Evolutionary conservation across 2,888 invertebrate species (phyloP), one percentile per base, ranked within the genome.

Genomic region (Allacma fusca): DNA sequence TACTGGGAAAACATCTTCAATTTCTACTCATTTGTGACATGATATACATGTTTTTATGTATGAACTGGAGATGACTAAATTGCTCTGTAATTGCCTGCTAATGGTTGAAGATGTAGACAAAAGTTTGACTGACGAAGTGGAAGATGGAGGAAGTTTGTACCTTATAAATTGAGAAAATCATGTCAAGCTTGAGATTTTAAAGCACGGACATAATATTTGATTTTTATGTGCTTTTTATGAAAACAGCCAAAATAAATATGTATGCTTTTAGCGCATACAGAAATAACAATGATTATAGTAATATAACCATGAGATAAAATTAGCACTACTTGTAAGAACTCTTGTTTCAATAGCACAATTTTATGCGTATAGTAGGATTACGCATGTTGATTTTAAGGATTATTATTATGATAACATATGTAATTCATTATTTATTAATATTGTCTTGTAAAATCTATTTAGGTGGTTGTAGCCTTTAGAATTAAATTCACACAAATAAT

Each of bases 161-260:
- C 50, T 50, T 50, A 50, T 19, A 50, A 50, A 50, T 50, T 50
- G 50, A 50, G 50, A 50, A 50, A 50, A 50, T 50, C 50, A n/a
- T 50, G 50, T 50, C 50, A 19, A 34, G 50, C 50, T 50, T 50
- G 50, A 50, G 50, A 50, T 50, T 50, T 50, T 50, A 50, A 50
- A 50, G 50, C n/a, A n/a, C n/a, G 50, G 50, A 50, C 50, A 50
- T 50, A 50, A 50, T 16, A 5, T 19, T 50, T 50, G 5, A 50
- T 50, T 50, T 50, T 16, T 50, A 50, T 50, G 50, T 50, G 50
- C 50, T 50, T 50, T 50, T 50, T 5, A 50, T 50, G 50, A 50
- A 50, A 50, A 50, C 50, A 50, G 50, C 50, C 50, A 50, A 50
- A 50, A 50, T 50, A 50, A 50, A 16, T 50, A 50, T 2, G 50